Conservation (phyloP, 1,140 invertebrate genomes). For the Drosophila kohkoa region DNA sequence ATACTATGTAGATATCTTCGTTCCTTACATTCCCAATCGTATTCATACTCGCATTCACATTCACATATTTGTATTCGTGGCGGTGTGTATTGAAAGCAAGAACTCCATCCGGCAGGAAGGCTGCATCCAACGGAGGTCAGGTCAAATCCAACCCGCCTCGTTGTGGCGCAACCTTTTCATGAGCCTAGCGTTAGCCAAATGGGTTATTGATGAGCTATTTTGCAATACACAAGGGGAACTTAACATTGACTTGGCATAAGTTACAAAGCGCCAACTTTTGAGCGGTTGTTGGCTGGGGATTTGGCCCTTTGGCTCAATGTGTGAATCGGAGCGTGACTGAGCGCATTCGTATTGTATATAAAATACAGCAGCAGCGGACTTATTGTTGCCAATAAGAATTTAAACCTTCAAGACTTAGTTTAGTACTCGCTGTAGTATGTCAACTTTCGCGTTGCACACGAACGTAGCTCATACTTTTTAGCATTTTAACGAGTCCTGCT, state of each 20-base stretch:
- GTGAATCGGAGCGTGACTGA: conserved; percentile 67
- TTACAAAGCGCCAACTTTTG: conserved; percentile 64
- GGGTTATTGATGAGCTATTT: conserved; percentile 82
- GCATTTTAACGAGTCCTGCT: conserved; percentile 38
- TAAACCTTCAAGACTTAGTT: conserved; percentile 5
- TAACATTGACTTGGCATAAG: conserved; percentile 61
- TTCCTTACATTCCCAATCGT: conserved; percentile 8
- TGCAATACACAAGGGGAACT: conserved; percentile 51
- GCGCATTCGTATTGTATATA: conserved; percentile 18
- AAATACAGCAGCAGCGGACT: conserved; percentile 30
- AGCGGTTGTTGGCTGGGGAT: conserved; percentile 12
- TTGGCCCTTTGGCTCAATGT: conserved; percentile 49
- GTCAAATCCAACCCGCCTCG: conserved; percentile 30
- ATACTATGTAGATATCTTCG: conserved; percentile 25
- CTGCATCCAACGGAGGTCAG: conserved; percentile 48
- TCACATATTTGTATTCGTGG: not conserved
- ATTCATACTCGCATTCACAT: not conserved
- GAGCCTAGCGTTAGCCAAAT: conserved; percentile 66
- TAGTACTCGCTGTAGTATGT: not conserved
- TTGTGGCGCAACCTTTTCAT: conserved; percentile 27
- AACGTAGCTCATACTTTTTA: conserved; percentile 30
- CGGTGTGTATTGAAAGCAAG: conserved; percentile 18
- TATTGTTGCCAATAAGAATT: conserved; percentile 45
- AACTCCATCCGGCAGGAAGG: conserved; percentile 15
- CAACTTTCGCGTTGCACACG: conserved; percentile 1